phyloP scores from a whole-genome alignment of 2,113 vertebrate genomes.

The Leucosticte australis region DNA sequence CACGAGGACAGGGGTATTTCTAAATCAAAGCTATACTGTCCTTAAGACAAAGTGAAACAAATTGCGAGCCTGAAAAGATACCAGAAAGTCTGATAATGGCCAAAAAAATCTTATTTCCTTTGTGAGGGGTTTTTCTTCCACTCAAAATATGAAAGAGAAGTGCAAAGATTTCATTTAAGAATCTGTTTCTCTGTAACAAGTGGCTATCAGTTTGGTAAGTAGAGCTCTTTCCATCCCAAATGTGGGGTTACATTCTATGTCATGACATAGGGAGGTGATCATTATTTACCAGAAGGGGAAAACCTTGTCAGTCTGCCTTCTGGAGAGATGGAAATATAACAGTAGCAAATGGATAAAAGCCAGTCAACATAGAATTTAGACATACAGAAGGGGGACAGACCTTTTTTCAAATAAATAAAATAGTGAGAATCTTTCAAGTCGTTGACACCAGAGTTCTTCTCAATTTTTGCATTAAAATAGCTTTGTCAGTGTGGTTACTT shows the following conservation, averaged over 20 bases:
- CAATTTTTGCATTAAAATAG: background rate
- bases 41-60: background rate
- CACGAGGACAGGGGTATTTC: background rate
- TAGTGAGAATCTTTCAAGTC: background rate
- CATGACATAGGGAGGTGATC: background rate
- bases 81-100: background rate
- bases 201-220: background rate
- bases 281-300: slow-evolving; percentile 38
- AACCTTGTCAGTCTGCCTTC: slow-evolving; percentile 45
- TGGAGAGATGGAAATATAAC: slow-evolving; percentile 24
- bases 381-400: background rate
- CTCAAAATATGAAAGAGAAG: background rate
- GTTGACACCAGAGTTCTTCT: background rate
- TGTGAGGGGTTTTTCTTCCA: background rate
- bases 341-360: slow-evolving; percentile 1
- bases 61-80: background rate
- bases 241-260: background rate
- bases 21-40: background rate
- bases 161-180: background rate
- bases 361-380: slow-evolving; percentile 10
- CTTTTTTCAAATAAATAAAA: slow-evolving; percentile 7
- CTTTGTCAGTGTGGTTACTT: background rate
- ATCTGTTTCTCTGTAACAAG: background rate
- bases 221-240: background rate
- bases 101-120: background rate